Percentiles rank a stretch among this genome's conserved stretches.
phyloP scores from a whole-genome alignment of 2,797 vertebrate species.

The Gorsachius magnificus region DNA sequence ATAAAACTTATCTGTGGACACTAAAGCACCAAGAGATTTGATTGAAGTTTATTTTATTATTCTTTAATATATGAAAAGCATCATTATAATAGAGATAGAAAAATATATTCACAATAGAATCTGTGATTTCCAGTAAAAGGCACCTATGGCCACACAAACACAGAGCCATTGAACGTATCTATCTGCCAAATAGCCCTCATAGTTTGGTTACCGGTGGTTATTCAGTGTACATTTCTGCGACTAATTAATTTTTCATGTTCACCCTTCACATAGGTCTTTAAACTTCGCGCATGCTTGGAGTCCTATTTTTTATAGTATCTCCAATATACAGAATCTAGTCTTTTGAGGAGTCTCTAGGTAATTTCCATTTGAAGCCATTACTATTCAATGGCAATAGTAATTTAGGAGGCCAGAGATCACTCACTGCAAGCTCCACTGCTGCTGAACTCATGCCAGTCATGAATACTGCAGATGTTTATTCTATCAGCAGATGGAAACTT shows the following conservation, averaged over 20 bases:
- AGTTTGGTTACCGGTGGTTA: not conserved
- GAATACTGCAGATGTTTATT: conserved; percentile 39
- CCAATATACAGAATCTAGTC: not conserved
- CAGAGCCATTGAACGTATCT: not conserved
- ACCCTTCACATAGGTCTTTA: not conserved
- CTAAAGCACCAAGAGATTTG: not conserved
- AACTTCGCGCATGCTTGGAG: not conserved
- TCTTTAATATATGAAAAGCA: not conserved
- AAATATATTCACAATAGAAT: not conserved
- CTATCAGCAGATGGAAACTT: conserved; percentile 44
- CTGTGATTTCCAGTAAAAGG: not conserved
- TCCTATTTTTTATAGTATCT: not conserved
- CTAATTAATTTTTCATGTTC: not conserved
- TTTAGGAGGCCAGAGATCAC: conserved; percentile 12
- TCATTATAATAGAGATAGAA: not conserved
- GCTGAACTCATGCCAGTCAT: not conserved
- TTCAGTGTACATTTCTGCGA: not conserved
- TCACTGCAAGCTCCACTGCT: not conserved
- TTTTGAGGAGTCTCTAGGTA: not conserved
- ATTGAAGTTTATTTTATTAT: not conserved
- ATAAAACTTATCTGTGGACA: not conserved
- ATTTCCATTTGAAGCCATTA: not conserved
- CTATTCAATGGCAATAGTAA: not conserved
- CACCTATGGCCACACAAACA: not conserved
- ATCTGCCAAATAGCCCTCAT: not conserved